phyloP scores from a whole-genome alignment of 1,140 invertebrate genomes.

The Drosophila aff. region DNA sequence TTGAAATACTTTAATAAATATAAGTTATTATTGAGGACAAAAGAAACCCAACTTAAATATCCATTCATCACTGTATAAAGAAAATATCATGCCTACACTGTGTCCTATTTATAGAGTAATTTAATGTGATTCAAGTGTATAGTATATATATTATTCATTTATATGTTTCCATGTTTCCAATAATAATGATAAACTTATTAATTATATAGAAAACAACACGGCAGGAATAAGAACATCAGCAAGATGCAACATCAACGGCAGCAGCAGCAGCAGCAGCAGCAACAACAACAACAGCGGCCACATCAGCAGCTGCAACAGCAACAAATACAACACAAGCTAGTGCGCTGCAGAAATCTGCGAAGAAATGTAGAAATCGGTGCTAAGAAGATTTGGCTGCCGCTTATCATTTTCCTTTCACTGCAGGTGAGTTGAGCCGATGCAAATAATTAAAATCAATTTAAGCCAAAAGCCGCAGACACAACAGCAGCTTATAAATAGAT shows the following conservation, averaged over 20 bases:
- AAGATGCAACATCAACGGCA: slow-evolving; percentile 27
- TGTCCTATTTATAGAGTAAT: too few relatives aligned
- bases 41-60: background rate
- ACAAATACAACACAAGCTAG: slow-evolving; percentile 39
- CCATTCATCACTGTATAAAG: background rate
- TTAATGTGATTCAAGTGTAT: background rate
- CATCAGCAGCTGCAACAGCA: slow-evolving; percentile 24
- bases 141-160: background rate
- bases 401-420: slow-evolving; percentile 84
- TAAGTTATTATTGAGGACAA: background rate
- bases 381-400: slow-evolving; percentile 82
- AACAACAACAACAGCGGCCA: slow-evolving; percentile 22
- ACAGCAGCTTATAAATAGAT: slow-evolving; percentile 55
- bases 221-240: slow-evolving; percentile 12
- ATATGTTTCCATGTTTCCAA: background rate
- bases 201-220: slow-evolving; percentile 29
- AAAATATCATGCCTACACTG: background rate
- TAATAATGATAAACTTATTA: slow-evolving; percentile 44
- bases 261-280: slow-evolving; percentile 35
- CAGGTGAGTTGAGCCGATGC: slow-evolving; percentile 67
- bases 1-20: background rate
- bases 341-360: slow-evolving; percentile 57
- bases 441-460: slow-evolving; percentile 62
- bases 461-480: slow-evolving; percentile 46
- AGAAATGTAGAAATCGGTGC: slow-evolving; percentile 57